These are phyloP conservation scores for Gnathochromis pfefferi DNA, from an alignment of 2,113 vertebrate genomes.

Conservation along the genomic window DNA sequence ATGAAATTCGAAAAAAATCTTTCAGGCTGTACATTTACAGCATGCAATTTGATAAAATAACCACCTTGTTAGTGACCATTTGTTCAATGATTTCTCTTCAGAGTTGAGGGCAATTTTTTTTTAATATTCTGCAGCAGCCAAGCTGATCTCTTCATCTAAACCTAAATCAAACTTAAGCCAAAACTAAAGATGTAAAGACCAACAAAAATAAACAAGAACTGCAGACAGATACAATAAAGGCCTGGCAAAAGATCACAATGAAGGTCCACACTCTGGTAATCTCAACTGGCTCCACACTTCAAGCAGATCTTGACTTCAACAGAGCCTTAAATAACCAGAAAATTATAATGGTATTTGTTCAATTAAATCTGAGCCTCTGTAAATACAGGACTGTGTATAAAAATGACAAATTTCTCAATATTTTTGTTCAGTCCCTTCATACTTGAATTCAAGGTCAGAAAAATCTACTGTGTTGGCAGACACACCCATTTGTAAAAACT, in stretches of 20 bases:
- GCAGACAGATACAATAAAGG: not conserved
- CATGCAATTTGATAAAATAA: not conserved
- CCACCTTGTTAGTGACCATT: not conserved
- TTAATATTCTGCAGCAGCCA: not conserved
- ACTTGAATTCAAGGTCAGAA: not conserved
- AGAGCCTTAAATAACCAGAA: not conserved
- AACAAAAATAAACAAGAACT: not conserved
- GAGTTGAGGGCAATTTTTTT: fast-evolving
- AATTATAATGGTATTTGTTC: not conserved
- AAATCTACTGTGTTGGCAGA: not conserved
- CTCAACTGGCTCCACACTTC: not conserved
- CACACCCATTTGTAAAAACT: not conserved
- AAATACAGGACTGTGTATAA: not conserved
- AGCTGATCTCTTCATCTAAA: not conserved
- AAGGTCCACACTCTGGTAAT: not conserved
- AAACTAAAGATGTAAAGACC: not conserved
- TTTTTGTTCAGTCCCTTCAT: not conserved
- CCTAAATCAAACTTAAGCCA: not conserved
- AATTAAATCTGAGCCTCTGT: not conserved
- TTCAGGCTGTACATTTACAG: not conserved
- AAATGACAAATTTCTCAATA: not conserved
- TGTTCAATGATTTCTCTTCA: not conserved
- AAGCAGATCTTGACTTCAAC: not conserved
- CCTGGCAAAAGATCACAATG: not conserved
- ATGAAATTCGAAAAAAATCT: not conserved